Evolutionary conservation across 2,888 invertebrate species (phyloP).

Genomic region (Rhamnusium bicolor): DNA sequence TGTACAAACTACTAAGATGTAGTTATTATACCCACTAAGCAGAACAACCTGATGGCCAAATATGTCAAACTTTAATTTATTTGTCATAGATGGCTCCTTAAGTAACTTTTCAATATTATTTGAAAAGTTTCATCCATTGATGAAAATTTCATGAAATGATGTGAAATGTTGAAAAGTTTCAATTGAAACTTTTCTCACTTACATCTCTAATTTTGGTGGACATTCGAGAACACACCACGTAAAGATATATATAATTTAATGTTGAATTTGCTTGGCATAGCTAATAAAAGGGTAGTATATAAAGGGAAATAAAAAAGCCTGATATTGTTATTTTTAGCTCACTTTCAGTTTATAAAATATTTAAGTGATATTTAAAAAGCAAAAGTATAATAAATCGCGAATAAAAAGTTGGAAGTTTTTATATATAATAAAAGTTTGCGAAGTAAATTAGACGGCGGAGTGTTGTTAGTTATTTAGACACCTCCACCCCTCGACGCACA

Average conservation of each 20-base stretch:
- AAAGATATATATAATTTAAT: neutral
- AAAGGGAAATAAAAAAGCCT: slow-evolving; percentile 6
- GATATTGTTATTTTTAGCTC: slow-evolving; percentile 33
- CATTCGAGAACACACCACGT: too few relatives aligned
- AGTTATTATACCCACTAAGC: too few relatives aligned
- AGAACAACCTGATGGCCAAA: too few relatives aligned
- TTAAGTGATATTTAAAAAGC: slow-evolving; percentile 46
- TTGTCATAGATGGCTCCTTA: too few relatives aligned
- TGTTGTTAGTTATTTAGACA: slow-evolving; percentile 64
- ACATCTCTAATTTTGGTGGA: too few relatives aligned
- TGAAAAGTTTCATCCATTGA: too few relatives aligned
- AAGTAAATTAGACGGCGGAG: slow-evolving; percentile 63
- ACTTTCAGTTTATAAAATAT: slow-evolving; percentile 48
- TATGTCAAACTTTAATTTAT: too few relatives aligned
- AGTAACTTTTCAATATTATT: too few relatives aligned
- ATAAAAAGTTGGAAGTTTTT: slow-evolving; percentile 60
- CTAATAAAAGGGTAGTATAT: neutral
- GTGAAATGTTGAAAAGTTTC: too few relatives aligned
- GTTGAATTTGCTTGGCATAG: neutral
- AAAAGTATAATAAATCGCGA: slow-evolving; percentile 55
- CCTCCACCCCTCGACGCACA: slow-evolving; percentile 46
- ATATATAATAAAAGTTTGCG: slow-evolving; percentile 64
- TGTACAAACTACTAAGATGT: too few relatives aligned
- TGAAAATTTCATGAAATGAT: too few relatives aligned
- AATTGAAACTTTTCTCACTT: too few relatives aligned